phyloP scores from a whole-genome alignment of 2,113 vertebrate genomes.

The Grallaria varia region DNA sequence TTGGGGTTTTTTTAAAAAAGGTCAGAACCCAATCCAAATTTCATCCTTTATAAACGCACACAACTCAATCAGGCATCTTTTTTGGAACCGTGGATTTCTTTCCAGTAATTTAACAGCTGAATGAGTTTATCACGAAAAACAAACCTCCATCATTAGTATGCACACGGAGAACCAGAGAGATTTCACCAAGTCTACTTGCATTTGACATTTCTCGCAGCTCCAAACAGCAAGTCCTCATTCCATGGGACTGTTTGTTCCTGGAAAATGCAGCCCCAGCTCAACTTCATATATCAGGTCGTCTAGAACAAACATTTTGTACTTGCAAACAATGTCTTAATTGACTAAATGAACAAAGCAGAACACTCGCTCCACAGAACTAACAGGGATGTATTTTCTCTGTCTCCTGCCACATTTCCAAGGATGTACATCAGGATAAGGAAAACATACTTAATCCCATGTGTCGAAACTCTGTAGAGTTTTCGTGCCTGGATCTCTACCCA shows the following conservation, averaged over 20 bases:
- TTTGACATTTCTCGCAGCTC: neutral
- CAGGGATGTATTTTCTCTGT: neutral
- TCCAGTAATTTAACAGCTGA: conserved; percentile 22
- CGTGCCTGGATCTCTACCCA: neutral
- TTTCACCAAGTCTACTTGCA: neutral
- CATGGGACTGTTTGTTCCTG: conserved; percentile 34
- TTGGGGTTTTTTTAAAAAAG: no score
- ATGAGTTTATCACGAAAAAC: neutral
- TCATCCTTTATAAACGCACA: neutral
- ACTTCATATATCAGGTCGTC: neutral
- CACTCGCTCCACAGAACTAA: neutral
- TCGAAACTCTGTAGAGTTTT: neutral
- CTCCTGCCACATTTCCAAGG: neutral
- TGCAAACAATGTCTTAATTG: neutral
- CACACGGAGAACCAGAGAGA: neutral
- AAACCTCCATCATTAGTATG: neutral
- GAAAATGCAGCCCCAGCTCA: neutral
- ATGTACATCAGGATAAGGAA: neutral
- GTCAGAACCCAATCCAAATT: neutral
- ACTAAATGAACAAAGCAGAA: conserved; percentile 18
- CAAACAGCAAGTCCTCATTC: neutral
- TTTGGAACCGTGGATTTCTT: neutral
- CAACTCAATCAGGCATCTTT: neutral
- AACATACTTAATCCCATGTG: neutral
- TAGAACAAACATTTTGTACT: conserved; percentile 59